Percentiles rank a stretch among this genome's conserved stretches.
These are phyloP conservation scores for Tapirus terrestris DNA, from an alignment of 2,113 vertebrate genomes.

Conservation along the genomic window DNA sequence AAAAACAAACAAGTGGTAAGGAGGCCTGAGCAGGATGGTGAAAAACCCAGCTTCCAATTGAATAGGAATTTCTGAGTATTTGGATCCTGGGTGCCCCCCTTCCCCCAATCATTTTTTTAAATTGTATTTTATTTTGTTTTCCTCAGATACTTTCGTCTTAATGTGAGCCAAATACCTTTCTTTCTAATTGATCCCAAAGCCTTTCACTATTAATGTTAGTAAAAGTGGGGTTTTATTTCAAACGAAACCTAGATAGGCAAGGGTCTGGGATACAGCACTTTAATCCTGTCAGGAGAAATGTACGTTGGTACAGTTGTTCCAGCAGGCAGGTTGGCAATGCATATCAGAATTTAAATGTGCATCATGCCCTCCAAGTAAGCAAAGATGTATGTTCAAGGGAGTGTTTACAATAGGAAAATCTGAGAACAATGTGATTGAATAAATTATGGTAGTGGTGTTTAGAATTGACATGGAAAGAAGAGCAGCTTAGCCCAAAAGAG, in stretches of 20 bases:
- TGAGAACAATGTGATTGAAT: not conserved
- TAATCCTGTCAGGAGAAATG: not conserved
- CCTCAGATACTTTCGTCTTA: not conserved
- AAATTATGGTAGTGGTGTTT: not conserved
- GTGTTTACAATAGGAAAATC: not conserved
- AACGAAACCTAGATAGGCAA: not conserved
- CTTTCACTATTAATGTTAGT: slow-evolving; percentile 14
- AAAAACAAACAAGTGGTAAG: not conserved
- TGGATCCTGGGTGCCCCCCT: not conserved
- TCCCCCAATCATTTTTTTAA: not conserved
- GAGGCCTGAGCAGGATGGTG: not conserved
- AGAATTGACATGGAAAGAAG: not conserved
- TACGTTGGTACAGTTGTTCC: not conserved
- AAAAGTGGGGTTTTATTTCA: slow-evolving; percentile 34
- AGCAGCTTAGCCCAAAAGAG: not conserved
- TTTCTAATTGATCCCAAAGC: not conserved
- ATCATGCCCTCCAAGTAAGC: not conserved
- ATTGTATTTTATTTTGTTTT: not conserved
- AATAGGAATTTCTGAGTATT: not conserved
- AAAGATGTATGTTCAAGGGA: not conserved
- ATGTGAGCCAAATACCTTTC: not conserved
- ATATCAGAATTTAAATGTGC: not conserved
- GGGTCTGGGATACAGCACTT: not conserved
- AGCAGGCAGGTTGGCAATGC: not conserved
- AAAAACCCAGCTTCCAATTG: not conserved